These are phyloP conservation scores for Uria lomvia DNA, from an alignment of 2,113 vertebrate species.

Conservation along the genomic window DNA sequence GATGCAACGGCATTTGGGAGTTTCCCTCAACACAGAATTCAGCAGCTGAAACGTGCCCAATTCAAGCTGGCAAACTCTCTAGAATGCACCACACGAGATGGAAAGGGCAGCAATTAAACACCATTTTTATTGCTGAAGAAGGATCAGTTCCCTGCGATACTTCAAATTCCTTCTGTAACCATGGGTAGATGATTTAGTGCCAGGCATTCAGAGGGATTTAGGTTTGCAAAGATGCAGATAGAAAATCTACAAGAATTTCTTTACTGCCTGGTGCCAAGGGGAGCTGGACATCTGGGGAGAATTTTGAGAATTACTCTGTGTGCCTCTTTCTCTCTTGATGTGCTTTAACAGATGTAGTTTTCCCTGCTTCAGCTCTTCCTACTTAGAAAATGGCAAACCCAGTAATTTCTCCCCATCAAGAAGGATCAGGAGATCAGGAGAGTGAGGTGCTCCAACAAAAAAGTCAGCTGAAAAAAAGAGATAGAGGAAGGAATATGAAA, in stretches of 20 bases:
- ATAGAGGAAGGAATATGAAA: background rate
- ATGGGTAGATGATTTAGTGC: background rate
- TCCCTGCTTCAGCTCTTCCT: background rate
- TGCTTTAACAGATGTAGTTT: background rate
- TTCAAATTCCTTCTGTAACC: background rate
- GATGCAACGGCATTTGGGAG: background rate
- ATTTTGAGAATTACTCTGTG: background rate
- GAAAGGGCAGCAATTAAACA: background rate
- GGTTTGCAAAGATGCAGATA: background rate
- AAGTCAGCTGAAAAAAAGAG: background rate
- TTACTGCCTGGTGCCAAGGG: background rate
- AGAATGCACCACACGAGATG: background rate
- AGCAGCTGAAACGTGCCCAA: background rate
- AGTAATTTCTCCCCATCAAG: background rate
- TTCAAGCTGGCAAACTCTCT: background rate
- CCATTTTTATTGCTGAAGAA: background rate
- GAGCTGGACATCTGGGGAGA: background rate
- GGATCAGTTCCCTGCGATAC: background rate
- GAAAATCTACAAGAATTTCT: background rate
- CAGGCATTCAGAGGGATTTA: conserved; percentile 2
- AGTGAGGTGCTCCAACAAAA: background rate
- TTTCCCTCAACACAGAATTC: background rate
- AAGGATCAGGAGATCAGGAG: background rate
- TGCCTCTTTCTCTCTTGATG: background rate
- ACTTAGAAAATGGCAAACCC: background rate